Base-by-base conservation (phyloP, 2,888 invertebrate species). In the Cremastinae sp. region DNA sequence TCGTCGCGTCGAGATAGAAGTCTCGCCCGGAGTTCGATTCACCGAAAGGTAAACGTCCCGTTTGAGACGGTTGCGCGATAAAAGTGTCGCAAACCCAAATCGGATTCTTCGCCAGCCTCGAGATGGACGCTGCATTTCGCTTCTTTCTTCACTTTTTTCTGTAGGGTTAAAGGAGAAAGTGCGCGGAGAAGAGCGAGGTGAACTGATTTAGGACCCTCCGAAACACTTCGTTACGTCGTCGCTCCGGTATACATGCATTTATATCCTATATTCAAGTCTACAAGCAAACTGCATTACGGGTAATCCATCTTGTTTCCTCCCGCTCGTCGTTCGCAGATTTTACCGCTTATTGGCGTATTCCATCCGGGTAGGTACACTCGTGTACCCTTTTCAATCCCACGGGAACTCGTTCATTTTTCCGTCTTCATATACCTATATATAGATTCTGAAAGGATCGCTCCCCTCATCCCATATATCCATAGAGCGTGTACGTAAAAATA, bases 1-100 rank as follows among this genome's bases (percentile, higher is more conserved):
- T 66, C 65, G 65, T 65, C 70, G 58, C 45, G 43, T 65, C 36
- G 73, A 64, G 76, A 76, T 76, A 76, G 53, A 73, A 64, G 59
- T 58, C 36, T 34, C 41, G 49, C 36, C 54, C 41, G 41, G 56
- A 51, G 47, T n/a, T 34, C 22, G 47, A n/a, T 54, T 34, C 41
- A n/a, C 47, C 34, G 20, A 28, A 59, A 54, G 51, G 45, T 12
- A 59, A 20, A 18, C 54, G 45, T 12, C 59, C 56, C 54, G 10
- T 22, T 51, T 49, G 54, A n/a, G n/a, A n/a, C n/a, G n/a, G n/a
- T n/a, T 61, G 10, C 3, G n/a, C 58, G 59, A 59, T 66, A 58
- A 69, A 72, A 38, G 51, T 28, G 61, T 53, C 56, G 22, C 36
- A 18, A 34, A 16, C 28, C 18, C 43, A 18, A 47, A 41, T 10